Evolutionary conservation across 2,888 invertebrate genomes (phyloP).

Genomic region (Catocala nupta): DNA sequence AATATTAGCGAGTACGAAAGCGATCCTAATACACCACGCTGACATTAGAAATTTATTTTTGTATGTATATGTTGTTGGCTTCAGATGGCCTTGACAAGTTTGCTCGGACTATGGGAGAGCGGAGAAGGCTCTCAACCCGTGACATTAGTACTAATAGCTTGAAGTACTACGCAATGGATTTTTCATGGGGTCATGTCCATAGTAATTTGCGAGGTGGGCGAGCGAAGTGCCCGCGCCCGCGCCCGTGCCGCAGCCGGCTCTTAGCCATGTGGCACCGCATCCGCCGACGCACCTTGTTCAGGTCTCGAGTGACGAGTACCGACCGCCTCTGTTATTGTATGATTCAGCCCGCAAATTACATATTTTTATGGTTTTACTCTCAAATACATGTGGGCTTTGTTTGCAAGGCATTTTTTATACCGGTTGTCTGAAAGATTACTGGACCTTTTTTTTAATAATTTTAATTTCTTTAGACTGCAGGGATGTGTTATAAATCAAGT

Average conservation of each 20-base stretch:
- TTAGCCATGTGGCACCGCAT: constrained; percentile 83
- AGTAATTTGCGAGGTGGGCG: constrained; percentile 28
- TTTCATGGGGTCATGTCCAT: constrained; percentile 52
- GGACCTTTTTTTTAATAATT: not conserved
- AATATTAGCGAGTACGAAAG: no score
- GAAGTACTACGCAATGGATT: not conserved
- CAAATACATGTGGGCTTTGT: constrained; percentile 9
- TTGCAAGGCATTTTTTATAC: not conserved
- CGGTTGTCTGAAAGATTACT: not conserved
- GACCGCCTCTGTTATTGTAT: constrained; percentile 37
- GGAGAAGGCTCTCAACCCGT: no score
- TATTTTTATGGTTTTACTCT: constrained; percentile 18
- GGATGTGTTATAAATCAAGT: no score
- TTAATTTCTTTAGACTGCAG: not conserved
- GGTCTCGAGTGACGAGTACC: constrained; percentile 66
- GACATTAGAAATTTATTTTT: no score
- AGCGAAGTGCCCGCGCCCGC: constrained; percentile 30
- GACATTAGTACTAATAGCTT: no score
- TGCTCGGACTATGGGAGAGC: no score
- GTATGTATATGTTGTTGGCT: no score
- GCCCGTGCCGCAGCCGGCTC: constrained; percentile 84
- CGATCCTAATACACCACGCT: no score
- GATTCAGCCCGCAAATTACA: constrained; percentile 47
- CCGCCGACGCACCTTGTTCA: constrained; percentile 73
- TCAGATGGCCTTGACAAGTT: no score